Conservation (phyloP, 2,113 vertebrate genomes). For the Rhynchomys soricoides region DNA sequence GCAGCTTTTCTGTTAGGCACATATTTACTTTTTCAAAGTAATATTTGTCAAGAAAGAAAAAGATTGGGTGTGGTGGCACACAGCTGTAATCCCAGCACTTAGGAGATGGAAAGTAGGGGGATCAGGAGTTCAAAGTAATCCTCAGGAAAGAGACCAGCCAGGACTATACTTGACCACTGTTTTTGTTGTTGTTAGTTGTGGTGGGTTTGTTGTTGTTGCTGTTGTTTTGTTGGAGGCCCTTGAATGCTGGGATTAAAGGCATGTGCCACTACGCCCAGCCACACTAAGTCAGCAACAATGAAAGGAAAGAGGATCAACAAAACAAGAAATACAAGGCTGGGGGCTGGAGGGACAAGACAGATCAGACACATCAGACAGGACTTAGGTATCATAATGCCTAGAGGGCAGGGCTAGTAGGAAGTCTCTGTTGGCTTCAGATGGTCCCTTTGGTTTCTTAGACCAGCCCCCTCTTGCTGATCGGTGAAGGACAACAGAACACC, state of each 20-base stretch:
- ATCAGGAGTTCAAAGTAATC: neutral
- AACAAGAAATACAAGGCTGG: neutral
- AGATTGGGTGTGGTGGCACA: neutral
- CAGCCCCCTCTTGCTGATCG: neutral
- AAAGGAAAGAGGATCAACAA: neutral
- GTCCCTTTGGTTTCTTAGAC: fast-evolving
- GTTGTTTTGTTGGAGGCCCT: neutral
- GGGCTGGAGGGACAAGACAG: neutral
- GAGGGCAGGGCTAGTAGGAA: neutral
- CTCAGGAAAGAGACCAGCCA: neutral
- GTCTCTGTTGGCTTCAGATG: neutral
- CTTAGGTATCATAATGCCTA: neutral
- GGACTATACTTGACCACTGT: neutral
- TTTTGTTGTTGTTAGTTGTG: no score
- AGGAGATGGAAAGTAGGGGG: neutral
- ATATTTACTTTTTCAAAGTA: neutral
- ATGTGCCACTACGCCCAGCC: neutral
- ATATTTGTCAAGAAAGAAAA: slow-evolving; percentile 4
- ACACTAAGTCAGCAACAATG: neutral
- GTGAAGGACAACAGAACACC: neutral
- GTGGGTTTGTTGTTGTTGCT: neutral
- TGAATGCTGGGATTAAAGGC: neutral
- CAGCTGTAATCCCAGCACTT: neutral
- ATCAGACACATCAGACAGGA: neutral
- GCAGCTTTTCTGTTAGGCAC: slow-evolving; percentile 6